phyloP scores from a whole-genome alignment of 2,888 invertebrate species.

The Suillia variegata region DNA sequence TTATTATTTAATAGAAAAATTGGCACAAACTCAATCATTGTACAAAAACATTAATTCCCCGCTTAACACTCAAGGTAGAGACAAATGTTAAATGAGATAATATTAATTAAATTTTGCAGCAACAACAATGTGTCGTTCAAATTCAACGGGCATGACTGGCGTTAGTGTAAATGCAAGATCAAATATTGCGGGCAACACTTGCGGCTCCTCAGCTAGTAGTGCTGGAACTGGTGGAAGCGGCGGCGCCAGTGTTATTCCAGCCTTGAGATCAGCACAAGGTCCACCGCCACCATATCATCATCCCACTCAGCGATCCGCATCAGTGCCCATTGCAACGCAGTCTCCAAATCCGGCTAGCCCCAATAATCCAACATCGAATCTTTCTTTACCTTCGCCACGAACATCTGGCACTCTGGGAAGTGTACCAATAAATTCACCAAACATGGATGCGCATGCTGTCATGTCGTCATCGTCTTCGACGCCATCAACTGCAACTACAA shows the following conservation, averaged over 20 bases:
- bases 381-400: slow-evolving; percentile 76
- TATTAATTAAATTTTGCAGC: too few relatives aligned
- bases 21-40: too few relatives aligned
- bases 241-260: slow-evolving; percentile 39
- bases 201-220: slow-evolving; percentile 21
- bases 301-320: slow-evolving; percentile 74
- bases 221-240: slow-evolving; percentile 39
- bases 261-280: slow-evolving; percentile 65
- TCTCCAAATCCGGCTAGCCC: slow-evolving; percentile 77
- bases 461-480: slow-evolving; percentile 26
- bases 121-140: neutral
- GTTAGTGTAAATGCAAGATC: slow-evolving; percentile 20
- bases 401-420: slow-evolving; percentile 56
- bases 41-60: too few relatives aligned
- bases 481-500: slow-evolving; percentile 59
- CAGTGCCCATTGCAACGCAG: slow-evolving; percentile 75
- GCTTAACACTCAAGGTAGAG: too few relatives aligned
- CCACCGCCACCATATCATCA: slow-evolving; percentile 83
- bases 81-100: too few relatives aligned
- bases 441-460: slow-evolving; percentile 63
- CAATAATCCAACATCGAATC: slow-evolving; percentile 72
- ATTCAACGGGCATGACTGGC: neutral
- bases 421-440: slow-evolving; percentile 73
- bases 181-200: neutral
- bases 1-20: too few relatives aligned